Evolutionary conservation across 2,797 vertebrate genomes (phyloP), one percentile per base, ranked within the genome.

Genomic region (Pteronotus mesoamericanus): DNA sequence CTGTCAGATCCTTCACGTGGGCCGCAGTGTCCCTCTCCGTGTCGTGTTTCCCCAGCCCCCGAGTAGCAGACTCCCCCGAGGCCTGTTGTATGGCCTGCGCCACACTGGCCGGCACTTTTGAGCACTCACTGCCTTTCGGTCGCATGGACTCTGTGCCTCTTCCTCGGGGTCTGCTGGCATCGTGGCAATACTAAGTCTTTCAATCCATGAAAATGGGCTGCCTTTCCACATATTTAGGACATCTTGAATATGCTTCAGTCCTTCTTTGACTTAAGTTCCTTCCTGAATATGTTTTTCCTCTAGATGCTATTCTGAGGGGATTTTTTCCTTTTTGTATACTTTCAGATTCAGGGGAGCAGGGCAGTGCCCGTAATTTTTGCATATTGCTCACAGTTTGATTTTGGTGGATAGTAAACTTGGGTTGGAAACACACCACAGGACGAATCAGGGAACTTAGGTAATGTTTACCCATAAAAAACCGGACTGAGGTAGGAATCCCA

Each of bases 181-280:
- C 72, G 79, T 42, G 94, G 82, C 44, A 69, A 59, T 69, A 95
- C 57, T 82, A 51, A 68, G 29, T 82, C 37, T 93, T 93, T 87
- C 68, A 93, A 9, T 53, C 22, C 48, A 51, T 90, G 68, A 86
- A 59, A 57, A 68, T 79, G 5, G 39, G 9, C 26, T 85, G 1
- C 72, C 89, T 92, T 96, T 88, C 44, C 46, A 89, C 69, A 92
- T 86, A 37, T 57, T 66, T 34, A 66, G 46, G 46, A 69, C 61
- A 37, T 61, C 12, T 77, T 69, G 53, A 77, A n/a, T 53, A 92
- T 96, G 42, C 89, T 96, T 80, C 26, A 37, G 61, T 1, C 15
- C 4, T 78, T 94, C 34, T 78, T 84, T 78, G 21, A 72, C n/a
- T 61, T 61, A 89, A 86, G 88, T 79, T 91, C 87, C 59, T 71